phyloP scores from a whole-genome alignment of 2,113 vertebrate genomes.

The Ceyx cyanopectus region DNA sequence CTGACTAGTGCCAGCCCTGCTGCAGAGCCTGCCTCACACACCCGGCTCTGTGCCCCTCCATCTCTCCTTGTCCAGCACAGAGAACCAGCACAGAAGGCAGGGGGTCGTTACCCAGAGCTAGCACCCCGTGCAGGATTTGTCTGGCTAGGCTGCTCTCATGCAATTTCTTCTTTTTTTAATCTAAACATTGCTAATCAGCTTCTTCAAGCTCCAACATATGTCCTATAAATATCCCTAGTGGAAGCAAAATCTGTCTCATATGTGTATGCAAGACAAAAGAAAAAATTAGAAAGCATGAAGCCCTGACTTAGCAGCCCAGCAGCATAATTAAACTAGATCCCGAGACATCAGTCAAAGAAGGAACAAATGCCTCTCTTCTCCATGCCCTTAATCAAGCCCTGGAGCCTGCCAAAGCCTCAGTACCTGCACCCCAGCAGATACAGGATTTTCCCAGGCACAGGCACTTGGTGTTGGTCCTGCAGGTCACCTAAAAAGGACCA shows the following conservation, averaged over 20 bases:
- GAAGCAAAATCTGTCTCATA: conserved; percentile 55
- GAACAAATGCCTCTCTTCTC: background rate
- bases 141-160: conserved; percentile 2
- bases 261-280: conserved; percentile 57
- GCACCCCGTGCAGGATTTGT: background rate
- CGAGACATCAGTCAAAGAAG: background rate
- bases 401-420: rapidly evolving
- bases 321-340: conserved; percentile 1
- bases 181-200: conserved; percentile 46
- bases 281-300: conserved; percentile 57
- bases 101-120: background rate
- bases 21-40: rapidly evolving
- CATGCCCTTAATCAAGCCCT: background rate
- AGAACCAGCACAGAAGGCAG: too few species aligned
- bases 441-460: background rate
- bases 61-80: background rate
- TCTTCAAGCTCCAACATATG: conserved; percentile 53
- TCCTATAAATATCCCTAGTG: conserved; percentile 66
- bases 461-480: rapidly evolving
- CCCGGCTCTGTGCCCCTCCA: background rate
- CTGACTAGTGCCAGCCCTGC: background rate
- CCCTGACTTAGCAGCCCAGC: conserved; percentile 49
- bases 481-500: rapidly evolving
- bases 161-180: conserved; percentile 22
- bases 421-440: rapidly evolving